Base-by-base conservation (phyloP, 2,113 vertebrate genomes). In the Triplophysa siluroides region DNA sequence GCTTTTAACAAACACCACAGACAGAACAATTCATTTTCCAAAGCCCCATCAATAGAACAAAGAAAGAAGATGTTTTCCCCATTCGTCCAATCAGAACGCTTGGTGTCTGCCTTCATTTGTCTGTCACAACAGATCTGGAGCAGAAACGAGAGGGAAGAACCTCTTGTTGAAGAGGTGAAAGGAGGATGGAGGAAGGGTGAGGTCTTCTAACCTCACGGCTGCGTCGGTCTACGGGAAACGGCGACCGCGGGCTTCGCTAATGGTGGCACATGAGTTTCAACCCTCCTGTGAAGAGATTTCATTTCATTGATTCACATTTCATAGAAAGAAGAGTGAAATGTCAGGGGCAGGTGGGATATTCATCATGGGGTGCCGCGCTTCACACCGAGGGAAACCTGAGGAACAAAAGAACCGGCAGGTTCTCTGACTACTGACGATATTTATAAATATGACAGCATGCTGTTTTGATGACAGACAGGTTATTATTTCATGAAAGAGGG, bases 251-350 rank as follows among this genome's bases (percentile, higher is more conserved):
- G 14, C 69, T 62, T 41, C n/a, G 41, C 23, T 69, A 83, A 76
- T 60, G 58, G 41, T n/a, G 41, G 63, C 6, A 18, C 3, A 21
- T 58, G 70, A 45, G 66, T 62, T 76, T 79, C 76, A 77, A 78
- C 81, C 11, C 26, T n/a, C 60, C 72, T 41, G 58, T 58, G 50
- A 62, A 64, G 47, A 66, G 73, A 83, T 80, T 38, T 38, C 33
- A 38, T 38, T 38, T 38, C 33, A 38, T 38, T 8, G 74, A 67
- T 82, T 81, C 67, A 81, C 23, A 78, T 71, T 78, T 83, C 41
- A 81, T 77, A 76, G 70, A 58, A 18, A 16, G 12, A 52, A 23
- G 61, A 69, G 62, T 82, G 66, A 86, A 86, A 82, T 82, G 80
- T 84, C 85, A 84, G 80, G 26, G 26, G 33, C 67, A 68, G 72